phyloP scores from a whole-genome alignment of 2,113 vertebrate genomes.

The Hypanus sabinus region DNA sequence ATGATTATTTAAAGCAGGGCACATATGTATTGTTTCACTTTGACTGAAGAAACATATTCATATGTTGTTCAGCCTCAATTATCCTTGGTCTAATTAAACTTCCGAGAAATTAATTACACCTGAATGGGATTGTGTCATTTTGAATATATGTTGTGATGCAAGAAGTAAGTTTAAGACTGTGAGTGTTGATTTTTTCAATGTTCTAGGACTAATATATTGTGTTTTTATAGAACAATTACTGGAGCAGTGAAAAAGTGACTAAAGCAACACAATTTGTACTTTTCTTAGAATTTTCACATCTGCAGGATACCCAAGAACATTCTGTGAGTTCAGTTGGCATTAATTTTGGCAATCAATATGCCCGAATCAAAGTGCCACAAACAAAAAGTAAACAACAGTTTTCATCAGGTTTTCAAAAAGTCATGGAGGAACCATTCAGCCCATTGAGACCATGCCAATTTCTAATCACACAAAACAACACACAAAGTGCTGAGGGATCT shows the following conservation, averaged over 20 bases:
- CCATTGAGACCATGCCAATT: too few relatives aligned
- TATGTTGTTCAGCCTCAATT: background rate
- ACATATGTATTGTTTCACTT: background rate
- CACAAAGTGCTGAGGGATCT: too few relatives aligned
- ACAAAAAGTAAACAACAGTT: background rate
- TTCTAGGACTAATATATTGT: background rate
- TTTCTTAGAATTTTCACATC: background rate
- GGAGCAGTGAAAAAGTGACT: background rate
- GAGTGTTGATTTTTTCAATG: background rate
- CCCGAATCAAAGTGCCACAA: background rate
- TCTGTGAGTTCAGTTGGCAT: background rate
- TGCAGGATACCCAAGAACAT: background rate
- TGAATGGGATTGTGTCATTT: background rate
- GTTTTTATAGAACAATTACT: background rate
- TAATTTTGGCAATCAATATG: background rate
- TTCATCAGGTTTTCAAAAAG: background rate
- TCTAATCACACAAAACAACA: too few relatives aligned
- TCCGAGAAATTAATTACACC: background rate
- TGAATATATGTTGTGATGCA: background rate
- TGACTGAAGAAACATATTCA: background rate
- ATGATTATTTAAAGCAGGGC: background rate
- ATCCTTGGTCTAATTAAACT: background rate
- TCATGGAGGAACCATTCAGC: too few relatives aligned
- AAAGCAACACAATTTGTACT: background rate
- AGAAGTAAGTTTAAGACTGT: background rate